These are phyloP conservation scores for Strigamia maritima DNA, from an alignment of 2,888 invertebrate species.

Conservation along the genomic window DNA sequence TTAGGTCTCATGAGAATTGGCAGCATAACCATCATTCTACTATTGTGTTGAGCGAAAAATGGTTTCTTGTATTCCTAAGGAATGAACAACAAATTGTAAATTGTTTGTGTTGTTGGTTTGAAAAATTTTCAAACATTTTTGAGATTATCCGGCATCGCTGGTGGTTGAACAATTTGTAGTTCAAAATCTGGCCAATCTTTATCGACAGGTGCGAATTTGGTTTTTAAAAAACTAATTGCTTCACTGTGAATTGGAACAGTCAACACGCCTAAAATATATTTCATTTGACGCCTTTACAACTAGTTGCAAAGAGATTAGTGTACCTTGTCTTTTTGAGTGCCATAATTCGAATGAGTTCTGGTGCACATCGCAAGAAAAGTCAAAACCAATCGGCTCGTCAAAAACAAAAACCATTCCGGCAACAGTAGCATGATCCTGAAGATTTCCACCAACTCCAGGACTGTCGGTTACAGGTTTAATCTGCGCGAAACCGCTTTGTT, in stretches of 20 bases:
- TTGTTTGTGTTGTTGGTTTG: background rate
- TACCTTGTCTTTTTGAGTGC: slow-evolving; percentile 13
- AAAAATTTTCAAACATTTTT: background rate
- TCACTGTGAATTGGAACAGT: slow-evolving; percentile 29
- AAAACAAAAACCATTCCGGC: slow-evolving; percentile 42
- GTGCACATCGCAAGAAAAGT: slow-evolving; percentile 18
- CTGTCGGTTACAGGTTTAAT: slow-evolving; percentile 54
- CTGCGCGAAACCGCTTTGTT: slow-evolving; percentile 41
- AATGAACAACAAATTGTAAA: background rate
- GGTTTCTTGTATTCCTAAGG: background rate
- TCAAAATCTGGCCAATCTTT: slow-evolving; percentile 37
- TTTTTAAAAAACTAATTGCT: slow-evolving; percentile 31
- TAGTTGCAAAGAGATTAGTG: background rate
- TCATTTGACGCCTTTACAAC: background rate
- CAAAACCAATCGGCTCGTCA: slow-evolving; percentile 31
- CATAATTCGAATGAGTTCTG: slow-evolving; percentile 18
- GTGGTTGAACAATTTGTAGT: slow-evolving; percentile 17
- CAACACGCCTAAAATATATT: slow-evolving; percentile 11
- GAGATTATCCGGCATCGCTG: background rate
- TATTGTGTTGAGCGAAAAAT: background rate
- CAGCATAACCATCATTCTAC: background rate
- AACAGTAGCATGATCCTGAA: slow-evolving; percentile 54
- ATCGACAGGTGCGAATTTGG: slow-evolving; percentile 5
- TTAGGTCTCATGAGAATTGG: slow-evolving; percentile 31
- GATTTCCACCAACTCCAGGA: slow-evolving; percentile 56